A percentile compares a stretch with the other conserved stretches of the same genome.
Conservation (phyloP, 2,113 vertebrate genomes). For the Cryptotis parvus region DNA sequence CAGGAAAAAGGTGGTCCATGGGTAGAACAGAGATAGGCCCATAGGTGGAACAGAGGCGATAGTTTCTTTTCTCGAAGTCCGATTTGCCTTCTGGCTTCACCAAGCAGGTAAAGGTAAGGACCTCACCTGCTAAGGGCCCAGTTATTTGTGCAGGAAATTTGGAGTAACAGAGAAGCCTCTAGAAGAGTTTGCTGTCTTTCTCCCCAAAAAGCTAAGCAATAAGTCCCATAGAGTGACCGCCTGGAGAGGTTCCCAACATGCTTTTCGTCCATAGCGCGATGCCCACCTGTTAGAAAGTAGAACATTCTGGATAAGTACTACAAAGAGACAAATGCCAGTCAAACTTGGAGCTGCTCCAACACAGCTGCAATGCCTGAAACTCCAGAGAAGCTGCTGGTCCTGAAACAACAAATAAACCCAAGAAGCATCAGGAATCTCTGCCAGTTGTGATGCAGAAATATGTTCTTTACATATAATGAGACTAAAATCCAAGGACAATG, state of each 20-base stretch:
- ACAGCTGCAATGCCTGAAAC: conserved; percentile 5
- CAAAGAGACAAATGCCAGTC: conserved; percentile 22
- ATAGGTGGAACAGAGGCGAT: too few species aligned
- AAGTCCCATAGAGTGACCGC: not conserved
- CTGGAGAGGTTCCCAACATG: not conserved
- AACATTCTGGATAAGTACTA: conserved; percentile 53
- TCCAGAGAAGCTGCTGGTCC: not conserved
- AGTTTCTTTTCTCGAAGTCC: not conserved
- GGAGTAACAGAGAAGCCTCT: not conserved
- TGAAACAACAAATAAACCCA: conserved; percentile 47
- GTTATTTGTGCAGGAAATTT: not conserved
- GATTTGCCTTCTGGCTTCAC: not conserved
- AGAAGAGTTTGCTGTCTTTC: not conserved
- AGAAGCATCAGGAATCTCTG: not conserved
- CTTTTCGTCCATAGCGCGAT: not conserved
- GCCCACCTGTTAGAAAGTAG: conserved; percentile 12
- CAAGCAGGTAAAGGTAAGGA: not conserved
- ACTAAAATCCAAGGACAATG: too few species aligned
- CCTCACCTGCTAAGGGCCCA: not conserved
- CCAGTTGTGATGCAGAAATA: conserved; percentile 23
- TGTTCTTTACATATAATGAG: not conserved
- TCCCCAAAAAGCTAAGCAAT: not conserved
- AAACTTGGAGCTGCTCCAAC: not conserved
- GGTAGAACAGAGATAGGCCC: not conserved
- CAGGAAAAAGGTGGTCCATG: conserved; percentile 13